phyloP scores from a whole-genome alignment of 1,140 invertebrate species.

The Lordiphosa stackelbergi region DNA sequence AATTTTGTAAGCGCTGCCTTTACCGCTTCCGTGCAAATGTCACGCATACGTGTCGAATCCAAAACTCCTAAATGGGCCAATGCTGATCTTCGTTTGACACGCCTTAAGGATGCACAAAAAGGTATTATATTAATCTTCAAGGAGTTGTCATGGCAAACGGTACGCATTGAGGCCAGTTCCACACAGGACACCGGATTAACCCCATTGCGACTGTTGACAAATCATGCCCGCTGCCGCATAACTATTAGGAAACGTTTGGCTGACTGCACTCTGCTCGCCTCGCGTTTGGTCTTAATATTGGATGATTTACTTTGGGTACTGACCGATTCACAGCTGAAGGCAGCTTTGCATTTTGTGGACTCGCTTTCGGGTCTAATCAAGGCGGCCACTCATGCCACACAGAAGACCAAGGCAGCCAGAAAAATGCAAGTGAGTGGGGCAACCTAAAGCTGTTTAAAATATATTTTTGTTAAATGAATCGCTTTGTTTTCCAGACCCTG shows the following conservation, averaged over 20 bases:
- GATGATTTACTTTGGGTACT: conserved; percentile 99
- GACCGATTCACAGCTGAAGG: conserved; percentile 97
- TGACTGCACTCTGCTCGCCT: conserved; percentile 95
- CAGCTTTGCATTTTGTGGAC: conserved; percentile 95
- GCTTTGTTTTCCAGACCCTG: conserved; percentile 79
- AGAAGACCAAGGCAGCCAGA: conserved; percentile 91
- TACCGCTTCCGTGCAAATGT: conserved; percentile 94
- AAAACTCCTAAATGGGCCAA: conserved; percentile 92
- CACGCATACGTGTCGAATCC: conserved; percentile 94
- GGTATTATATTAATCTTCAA: conserved; percentile 97
- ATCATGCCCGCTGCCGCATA: conserved; percentile 96
- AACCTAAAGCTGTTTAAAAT: too few species aligned
- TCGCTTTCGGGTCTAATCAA: conserved; percentile 92
- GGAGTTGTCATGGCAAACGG: conserved; percentile 97
- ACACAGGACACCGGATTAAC: conserved; percentile 88
- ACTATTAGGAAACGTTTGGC: conserved; percentile 93
- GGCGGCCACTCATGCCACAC: conserved; percentile 87
- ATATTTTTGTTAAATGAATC: neutral
- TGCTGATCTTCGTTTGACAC: conserved; percentile 90
- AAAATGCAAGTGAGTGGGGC: conserved; percentile 86
- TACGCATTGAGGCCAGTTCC: conserved; percentile 94
- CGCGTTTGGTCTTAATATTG: conserved; percentile 92
- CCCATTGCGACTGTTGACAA: conserved; percentile 94
- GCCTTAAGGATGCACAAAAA: conserved; percentile 91
- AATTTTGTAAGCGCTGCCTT: conserved; percentile 96